phyloP scores from a whole-genome alignment of 1,140 invertebrate genomes.

The Drosophila suzukii region DNA sequence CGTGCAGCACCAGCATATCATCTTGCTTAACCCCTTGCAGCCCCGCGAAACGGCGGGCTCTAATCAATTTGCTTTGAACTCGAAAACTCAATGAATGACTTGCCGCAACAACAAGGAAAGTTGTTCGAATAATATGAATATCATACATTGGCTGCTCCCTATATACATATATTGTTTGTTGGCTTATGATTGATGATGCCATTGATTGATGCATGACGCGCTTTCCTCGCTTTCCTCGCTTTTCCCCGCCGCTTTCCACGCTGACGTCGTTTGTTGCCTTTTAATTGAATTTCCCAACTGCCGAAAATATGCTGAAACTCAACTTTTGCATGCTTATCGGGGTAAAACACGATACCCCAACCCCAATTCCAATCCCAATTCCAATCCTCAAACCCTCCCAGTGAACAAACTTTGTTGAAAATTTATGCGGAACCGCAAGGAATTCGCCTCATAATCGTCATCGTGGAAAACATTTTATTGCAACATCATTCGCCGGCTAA shows the following conservation, averaged over 20 bases:
- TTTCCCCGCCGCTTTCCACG: slow-evolving; percentile 25
- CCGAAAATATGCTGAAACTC: slow-evolving; percentile 55
- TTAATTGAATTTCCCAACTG: slow-evolving; percentile 73
- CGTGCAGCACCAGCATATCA: not conserved
- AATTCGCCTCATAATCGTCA: slow-evolving; percentile 72
- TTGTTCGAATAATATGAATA: slow-evolving; percentile 38
- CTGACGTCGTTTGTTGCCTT: slow-evolving; percentile 58
- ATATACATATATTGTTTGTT: slow-evolving; percentile 42
- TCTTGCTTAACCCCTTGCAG: slow-evolving; percentile 28
- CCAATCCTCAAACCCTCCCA: not conserved
- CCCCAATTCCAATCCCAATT: not conserved
- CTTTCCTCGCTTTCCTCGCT: slow-evolving; percentile 29
- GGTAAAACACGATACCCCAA: slow-evolving; percentile 38
- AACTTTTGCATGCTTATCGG: slow-evolving; percentile 75
- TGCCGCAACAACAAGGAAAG: slow-evolving; percentile 29
- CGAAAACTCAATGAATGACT: slow-evolving; percentile 51
- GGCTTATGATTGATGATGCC: slow-evolving; percentile 79
- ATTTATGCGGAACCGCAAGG: slow-evolving; percentile 61
- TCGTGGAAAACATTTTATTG: slow-evolving; percentile 72
- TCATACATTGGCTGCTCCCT: slow-evolving; percentile 19
- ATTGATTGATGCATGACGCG: slow-evolving; percentile 79
- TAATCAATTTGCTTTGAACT: slow-evolving; percentile 55
- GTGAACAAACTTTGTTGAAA: slow-evolving; percentile 39
- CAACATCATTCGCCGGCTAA: slow-evolving; percentile 68
- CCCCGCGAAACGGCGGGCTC: slow-evolving; percentile 3